Evolutionary conservation across 2,888 invertebrate genomes (phyloP).

Genomic region (Hartigia nigra): DNA sequence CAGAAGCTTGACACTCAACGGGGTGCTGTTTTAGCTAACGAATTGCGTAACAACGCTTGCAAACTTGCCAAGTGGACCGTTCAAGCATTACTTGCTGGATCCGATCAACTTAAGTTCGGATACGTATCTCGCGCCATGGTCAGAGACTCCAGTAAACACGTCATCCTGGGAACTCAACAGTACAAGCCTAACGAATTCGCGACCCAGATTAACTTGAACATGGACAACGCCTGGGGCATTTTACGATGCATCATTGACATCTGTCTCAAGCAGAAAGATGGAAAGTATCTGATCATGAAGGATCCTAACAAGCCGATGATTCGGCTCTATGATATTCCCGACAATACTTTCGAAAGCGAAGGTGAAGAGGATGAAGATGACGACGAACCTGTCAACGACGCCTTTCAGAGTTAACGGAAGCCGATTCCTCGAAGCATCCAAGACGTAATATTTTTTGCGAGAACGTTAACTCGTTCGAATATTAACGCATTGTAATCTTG

Average conservation of each 20-base stretch:
- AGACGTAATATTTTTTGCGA: neutral
- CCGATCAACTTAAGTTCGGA: conserved; percentile 98
- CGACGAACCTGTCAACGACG: conserved; percentile 68
- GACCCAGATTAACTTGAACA: conserved; percentile 97
- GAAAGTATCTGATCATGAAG: conserved; percentile 97
- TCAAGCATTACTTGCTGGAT: conserved; percentile 92
- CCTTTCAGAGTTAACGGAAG: conserved; percentile 57
- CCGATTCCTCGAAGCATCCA: neutral
- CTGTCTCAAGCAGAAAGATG: conserved; percentile 96
- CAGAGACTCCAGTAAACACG: conserved; percentile 95
- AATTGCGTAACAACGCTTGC: conserved; percentile 98
- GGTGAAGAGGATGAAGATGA: conserved; percentile 91
- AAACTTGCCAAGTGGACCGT: conserved; percentile 99
- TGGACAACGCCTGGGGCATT: conserved; percentile 99
- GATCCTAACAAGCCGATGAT: conserved; percentile 99
- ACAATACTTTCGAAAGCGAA: conserved; percentile 98
- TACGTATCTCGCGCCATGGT: conserved; percentile 97
- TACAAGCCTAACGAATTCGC: conserved; percentile 99
- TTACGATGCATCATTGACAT: conserved; percentile 96
- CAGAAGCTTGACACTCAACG: conserved; percentile 97
- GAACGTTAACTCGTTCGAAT: neutral
- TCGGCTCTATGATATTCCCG: conserved; percentile 97
- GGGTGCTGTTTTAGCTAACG: conserved; percentile 98
- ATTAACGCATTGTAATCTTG: neutral
- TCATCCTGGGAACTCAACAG: conserved; percentile 96